Evolutionary conservation across 2,888 invertebrate genomes (phyloP).

Genomic region (Palloptera scutellata): DNA sequence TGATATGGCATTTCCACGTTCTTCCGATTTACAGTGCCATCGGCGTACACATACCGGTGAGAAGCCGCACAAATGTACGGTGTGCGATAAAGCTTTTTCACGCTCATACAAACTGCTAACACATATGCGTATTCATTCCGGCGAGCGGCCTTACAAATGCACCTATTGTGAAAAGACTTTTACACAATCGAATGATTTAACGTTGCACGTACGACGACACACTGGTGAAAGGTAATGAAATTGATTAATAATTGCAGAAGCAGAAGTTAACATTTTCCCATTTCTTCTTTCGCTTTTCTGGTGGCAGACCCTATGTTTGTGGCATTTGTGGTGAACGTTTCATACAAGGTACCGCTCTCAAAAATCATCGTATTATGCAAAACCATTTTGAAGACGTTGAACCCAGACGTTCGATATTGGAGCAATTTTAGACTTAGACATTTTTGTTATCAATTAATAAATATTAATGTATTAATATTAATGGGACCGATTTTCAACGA

Average conservation of each 20-base stretch:
- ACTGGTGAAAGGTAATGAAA: conserved; percentile 65
- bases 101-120: conserved; percentile 71
- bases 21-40: conserved; percentile 71
- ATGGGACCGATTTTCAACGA: too few relatives aligned
- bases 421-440: not conserved
- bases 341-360: conserved; percentile 73
- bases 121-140: conserved; percentile 69
- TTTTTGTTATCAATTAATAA: too few relatives aligned
- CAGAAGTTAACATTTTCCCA: too few relatives aligned
- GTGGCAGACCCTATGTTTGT: conserved; percentile 41
- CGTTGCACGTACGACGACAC: conserved; percentile 74
- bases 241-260: too few relatives aligned
- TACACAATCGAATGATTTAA: conserved; percentile 77
- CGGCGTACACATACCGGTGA: conserved; percentile 71
- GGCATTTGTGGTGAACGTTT: conserved; percentile 56
- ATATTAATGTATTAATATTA: too few relatives aligned
- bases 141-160: conserved; percentile 70
- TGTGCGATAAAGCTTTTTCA: conserved; percentile 66
- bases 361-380: conserved; percentile 70
- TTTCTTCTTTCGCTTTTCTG: too few relatives aligned
- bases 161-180: conserved; percentile 67
- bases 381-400: conserved; percentile 44
- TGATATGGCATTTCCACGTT: conserved; percentile 71
- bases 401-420: not conserved
- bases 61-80: conserved; percentile 66